Evolutionary conservation across 2,113 vertebrate genomes (phyloP).

Genomic region (Chamaetylas fuelleborni): DNA sequence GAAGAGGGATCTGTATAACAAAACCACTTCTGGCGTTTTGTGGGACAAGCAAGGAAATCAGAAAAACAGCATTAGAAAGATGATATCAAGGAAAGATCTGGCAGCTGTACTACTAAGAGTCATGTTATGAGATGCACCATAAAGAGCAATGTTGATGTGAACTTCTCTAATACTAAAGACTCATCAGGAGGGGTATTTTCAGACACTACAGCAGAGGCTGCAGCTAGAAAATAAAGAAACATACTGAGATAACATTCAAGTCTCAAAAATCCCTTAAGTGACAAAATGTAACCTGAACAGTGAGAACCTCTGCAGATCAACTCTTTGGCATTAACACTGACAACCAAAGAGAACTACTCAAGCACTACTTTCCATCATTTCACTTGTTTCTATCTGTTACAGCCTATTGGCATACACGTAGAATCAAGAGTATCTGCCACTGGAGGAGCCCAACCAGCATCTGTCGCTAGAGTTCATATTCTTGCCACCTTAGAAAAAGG

Average conservation of each 20-base stretch:
- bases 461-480: rapidly evolving
- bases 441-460: neutral
- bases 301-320: neutral
- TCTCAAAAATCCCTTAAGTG: neutral
- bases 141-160: neutral
- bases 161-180: neutral
- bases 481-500: neutral
- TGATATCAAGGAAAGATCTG: neutral
- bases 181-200: neutral
- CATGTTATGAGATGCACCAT: neutral
- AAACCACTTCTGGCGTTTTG: neutral
- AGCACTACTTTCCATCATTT: neutral
- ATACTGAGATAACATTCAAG: neutral
- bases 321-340: neutral
- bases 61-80: neutral
- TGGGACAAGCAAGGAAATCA: neutral
- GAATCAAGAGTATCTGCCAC: neutral
- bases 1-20: neutral
- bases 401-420: neutral
- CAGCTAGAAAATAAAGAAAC: neutral
- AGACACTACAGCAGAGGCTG: neutral
- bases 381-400: neutral
- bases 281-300: neutral
- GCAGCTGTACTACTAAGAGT: neutral
- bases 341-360: neutral